Base-by-base conservation (phyloP, 2,797 vertebrate species). In the Cichlasoma orientale region DNA sequence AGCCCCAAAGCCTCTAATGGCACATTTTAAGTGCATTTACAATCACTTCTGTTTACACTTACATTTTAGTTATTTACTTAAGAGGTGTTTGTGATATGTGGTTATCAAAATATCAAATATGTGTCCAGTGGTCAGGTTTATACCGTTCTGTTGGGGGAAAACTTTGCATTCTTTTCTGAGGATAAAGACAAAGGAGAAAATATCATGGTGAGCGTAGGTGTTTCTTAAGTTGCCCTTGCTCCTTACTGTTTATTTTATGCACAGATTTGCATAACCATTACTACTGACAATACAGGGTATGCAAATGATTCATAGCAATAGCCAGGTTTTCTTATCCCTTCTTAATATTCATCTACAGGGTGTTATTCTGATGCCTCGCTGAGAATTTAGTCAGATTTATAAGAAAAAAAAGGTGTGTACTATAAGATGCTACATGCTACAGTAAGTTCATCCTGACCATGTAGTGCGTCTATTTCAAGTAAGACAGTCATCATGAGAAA, bases 251-350 rank as follows among this genome's bases (percentile, higher is more conserved):
- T 78, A 21, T 82, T 80, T 79, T 68, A 75, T 80, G 44, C 71
- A 82, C 54, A 41, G 14, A 77, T 79, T 80, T 73, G 21, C 77
- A 79, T 21, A 75, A 47, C 27, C 74, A 18, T 70, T 84, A 72
- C 78, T 79, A 75, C 50, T 66, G 78, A 79, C 84, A 86, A 82
- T 52, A 57, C 55, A 82, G 59, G 68, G 36, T 79, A 81, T 89
- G 72, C 54, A 83, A 84, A 86, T 90, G 58, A 75, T 61, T 61
- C 68, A 68, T 27, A 74, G 70, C 72, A 54, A 79, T 72, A 23
- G 44, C 12, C 72, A 74, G 56, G 56, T 75, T 83, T 76, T 83
- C 33, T 83, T 74, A 78, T 61, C 71, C 55, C 56, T 33, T 58
- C 74, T 78, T 83, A 41, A 66, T 82, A 47, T 86, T 86, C 56